A percentile compares a stretch with the other conserved stretches of the same genome.
These are phyloP conservation scores for Ceratosolen solmsi DNA, from an alignment of 1,140 invertebrate species.

Conservation along the genomic window DNA sequence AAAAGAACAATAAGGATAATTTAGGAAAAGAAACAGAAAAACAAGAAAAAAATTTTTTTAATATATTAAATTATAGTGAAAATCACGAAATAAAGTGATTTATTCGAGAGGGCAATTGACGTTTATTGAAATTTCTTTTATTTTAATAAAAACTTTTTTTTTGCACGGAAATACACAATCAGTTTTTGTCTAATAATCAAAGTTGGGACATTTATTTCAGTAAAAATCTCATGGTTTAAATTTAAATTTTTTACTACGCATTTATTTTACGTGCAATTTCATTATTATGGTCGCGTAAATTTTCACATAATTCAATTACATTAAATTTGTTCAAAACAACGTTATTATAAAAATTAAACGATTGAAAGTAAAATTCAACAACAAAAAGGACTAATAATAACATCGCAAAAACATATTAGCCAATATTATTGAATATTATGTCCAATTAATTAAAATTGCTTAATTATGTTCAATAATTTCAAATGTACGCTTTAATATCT, in stretches of 20 bases:
- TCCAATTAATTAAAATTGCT: no score
- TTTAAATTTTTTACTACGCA: background rate
- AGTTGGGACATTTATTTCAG: background rate
- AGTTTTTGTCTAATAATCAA: background rate
- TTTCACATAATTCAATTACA: no score
- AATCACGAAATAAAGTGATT: conserved; percentile 11
- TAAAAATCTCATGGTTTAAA: background rate
- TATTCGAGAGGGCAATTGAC: background rate
- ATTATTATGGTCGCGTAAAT: background rate
- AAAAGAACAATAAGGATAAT: no score
- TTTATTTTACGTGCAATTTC: background rate
- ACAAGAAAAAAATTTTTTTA: background rate
- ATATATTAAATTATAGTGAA: background rate
- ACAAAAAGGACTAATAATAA: no score
- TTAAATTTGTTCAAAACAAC: no score
- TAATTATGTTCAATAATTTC: no score
- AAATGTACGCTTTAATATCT: no score
- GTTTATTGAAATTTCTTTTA: conserved; percentile 1
- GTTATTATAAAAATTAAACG: no score
- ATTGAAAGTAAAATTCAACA: no score
- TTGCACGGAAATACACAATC: background rate
- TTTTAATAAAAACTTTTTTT: conserved; percentile 6
- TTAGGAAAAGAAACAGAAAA: no score
- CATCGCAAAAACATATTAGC: no score
- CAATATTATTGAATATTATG: no score